Evolutionary conservation across 1,140 invertebrate species (phyloP).

Genomic region (Telenomus remus): DNA sequence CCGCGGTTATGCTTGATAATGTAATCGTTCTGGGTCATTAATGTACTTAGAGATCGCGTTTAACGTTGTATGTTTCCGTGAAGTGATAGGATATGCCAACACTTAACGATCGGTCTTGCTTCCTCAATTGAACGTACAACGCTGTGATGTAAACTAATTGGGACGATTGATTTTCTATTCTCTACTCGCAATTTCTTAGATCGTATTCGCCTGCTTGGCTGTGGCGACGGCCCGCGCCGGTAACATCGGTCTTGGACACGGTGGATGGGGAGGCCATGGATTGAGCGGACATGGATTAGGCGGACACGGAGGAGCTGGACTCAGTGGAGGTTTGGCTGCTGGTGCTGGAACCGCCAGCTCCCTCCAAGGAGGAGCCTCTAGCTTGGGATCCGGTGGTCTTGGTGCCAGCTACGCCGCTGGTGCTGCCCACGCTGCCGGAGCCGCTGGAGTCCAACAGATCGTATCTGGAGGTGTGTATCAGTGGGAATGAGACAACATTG

Average conservation of each 20-base stretch:
- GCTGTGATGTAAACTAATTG: slow-evolving; percentile 2
- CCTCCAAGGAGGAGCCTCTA: slow-evolving; percentile 73
- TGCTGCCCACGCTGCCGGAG: slow-evolving; percentile 72
- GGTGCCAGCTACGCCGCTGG: slow-evolving; percentile 74
- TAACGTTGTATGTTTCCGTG: slow-evolving; percentile 38
- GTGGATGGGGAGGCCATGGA: slow-evolving; percentile 63
- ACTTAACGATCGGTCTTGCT: slow-evolving; percentile 25
- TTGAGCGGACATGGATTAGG: slow-evolving; percentile 59
- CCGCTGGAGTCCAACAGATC: slow-evolving; percentile 74
- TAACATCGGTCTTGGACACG: slow-evolving; percentile 65
- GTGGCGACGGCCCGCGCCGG: slow-evolving; percentile 73
- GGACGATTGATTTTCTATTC: background rate
- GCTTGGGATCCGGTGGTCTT: slow-evolving; percentile 73
- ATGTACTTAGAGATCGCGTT: slow-evolving; percentile 57
- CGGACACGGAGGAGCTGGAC: slow-evolving; percentile 68
- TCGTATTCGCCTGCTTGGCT: slow-evolving; percentile 74
- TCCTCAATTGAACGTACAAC: slow-evolving; percentile 13
- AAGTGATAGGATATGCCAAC: slow-evolving; percentile 27
- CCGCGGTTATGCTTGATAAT: slow-evolving; percentile 60
- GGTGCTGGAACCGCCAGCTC: slow-evolving; percentile 72
- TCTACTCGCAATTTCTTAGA: slow-evolving; percentile 57
- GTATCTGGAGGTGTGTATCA: slow-evolving; percentile 72
- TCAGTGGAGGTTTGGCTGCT: slow-evolving; percentile 73
- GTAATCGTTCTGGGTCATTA: slow-evolving; percentile 62
- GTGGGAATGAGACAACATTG: background rate